These are phyloP conservation scores for Macrobrachium rosenbergii DNA, from an alignment of 1,140 invertebrate genomes.

Conservation along the genomic window DNA sequence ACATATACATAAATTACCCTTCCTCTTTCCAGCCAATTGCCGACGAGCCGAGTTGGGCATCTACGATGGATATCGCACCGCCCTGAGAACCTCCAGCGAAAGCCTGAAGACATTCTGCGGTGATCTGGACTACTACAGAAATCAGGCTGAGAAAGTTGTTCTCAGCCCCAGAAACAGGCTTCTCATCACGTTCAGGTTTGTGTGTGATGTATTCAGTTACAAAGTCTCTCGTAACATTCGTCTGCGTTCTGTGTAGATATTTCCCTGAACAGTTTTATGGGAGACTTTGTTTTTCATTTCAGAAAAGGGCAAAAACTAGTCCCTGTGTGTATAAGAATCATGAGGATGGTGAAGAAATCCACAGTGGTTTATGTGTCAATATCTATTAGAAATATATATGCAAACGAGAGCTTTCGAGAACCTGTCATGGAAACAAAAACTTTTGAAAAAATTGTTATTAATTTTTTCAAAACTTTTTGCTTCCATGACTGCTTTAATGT, in stretches of 20 bases:
- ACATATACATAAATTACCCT: background rate
- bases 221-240: background rate
- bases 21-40: slow-evolving; percentile 15
- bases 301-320: background rate
- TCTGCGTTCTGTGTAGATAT: no score
- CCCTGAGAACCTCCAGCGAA: background rate
- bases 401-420: no score
- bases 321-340: no score
- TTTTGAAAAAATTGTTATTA: no score
- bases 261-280: no score
- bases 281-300: no score
- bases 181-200: slow-evolving; percentile 35
- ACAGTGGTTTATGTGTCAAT: no score
- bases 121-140: slow-evolving; percentile 30
- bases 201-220: background rate
- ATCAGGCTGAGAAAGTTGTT: slow-evolving; percentile 27
- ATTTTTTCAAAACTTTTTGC: no score
- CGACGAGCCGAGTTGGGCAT: slow-evolving; percentile 29
- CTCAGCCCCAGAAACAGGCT: slow-evolving; percentile 34
- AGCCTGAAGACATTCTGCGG: slow-evolving; percentile 25
- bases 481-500: no score
- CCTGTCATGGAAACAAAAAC: no score
- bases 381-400: no score
- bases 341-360: no score
- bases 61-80: slow-evolving; percentile 23